Conservation (phyloP, 1,140 invertebrate genomes). For the Ectropis grisescens region DNA sequence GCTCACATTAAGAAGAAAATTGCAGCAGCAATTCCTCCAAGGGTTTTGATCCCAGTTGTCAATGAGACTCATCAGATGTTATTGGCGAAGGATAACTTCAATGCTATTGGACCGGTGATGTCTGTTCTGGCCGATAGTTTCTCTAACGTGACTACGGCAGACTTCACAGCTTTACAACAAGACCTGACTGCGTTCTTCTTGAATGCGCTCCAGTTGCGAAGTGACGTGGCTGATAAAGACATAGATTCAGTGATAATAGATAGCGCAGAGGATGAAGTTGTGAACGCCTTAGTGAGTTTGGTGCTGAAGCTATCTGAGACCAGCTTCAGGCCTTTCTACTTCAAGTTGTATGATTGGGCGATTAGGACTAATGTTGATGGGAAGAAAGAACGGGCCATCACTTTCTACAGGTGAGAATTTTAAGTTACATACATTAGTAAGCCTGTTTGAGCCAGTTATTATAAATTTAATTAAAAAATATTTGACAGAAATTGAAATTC, state of each 20-base stretch:
- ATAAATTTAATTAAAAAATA: slow-evolving; percentile 5
- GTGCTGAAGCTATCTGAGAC: slow-evolving; percentile 91
- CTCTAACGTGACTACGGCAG: slow-evolving; percentile 67
- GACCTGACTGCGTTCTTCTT: slow-evolving; percentile 83
- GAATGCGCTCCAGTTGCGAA: slow-evolving; percentile 80
- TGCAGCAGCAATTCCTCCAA: slow-evolving; percentile 75
- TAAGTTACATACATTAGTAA: too few relatives aligned
- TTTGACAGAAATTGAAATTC: too few relatives aligned
- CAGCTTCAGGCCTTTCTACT: slow-evolving; percentile 88
- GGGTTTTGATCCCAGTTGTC: slow-evolving; percentile 84
- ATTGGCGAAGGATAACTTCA: slow-evolving; percentile 70
- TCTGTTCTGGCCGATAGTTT: slow-evolving; percentile 81
- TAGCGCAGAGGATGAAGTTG: slow-evolving; percentile 77
- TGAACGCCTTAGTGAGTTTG: slow-evolving; percentile 81
- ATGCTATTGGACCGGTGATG: slow-evolving; percentile 80
- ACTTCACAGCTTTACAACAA: slow-evolving; percentile 75
- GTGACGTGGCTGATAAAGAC: slow-evolving; percentile 35
- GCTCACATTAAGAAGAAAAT: slow-evolving; percentile 77
- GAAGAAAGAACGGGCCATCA: slow-evolving; percentile 77
- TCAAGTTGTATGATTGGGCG: slow-evolving; percentile 90
- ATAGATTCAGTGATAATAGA: slow-evolving; percentile 46
- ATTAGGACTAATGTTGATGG: slow-evolving; percentile 71
- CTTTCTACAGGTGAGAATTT: slow-evolving; percentile 84
- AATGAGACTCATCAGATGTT: slow-evolving; percentile 76
- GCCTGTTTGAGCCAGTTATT: too few relatives aligned